Evolutionary conservation across 2,888 invertebrate genomes (phyloP).

Genomic region (Hypselothyrea guttata): DNA sequence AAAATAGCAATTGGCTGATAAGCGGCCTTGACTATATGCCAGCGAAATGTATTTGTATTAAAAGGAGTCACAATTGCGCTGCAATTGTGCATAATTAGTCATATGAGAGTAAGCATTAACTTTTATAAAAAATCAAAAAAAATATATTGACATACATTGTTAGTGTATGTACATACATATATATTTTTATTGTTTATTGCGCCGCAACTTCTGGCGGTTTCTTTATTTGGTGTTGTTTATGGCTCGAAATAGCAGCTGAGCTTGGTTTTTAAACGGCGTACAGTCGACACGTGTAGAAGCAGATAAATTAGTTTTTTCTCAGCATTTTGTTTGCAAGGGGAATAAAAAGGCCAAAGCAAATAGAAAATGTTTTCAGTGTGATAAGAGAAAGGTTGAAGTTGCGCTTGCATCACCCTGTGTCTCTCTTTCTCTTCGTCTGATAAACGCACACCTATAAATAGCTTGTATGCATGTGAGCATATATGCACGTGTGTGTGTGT

Average conservation of each 20-base stretch:
- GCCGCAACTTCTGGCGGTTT: slow-evolving; percentile 42
- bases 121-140: slow-evolving; percentile 15
- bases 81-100: slow-evolving; percentile 42
- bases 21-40: slow-evolving; percentile 46
- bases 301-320: too few species aligned
- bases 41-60: slow-evolving; percentile 18
- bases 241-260: slow-evolving; percentile 35
- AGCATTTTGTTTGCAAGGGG: too few species aligned
- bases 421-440: slow-evolving; percentile 18
- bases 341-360: too few species aligned
- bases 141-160: background rate
- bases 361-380: too few species aligned
- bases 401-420: slow-evolving; percentile 34
- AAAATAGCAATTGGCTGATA: slow-evolving; percentile 38
- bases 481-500: background rate
- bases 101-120: slow-evolving; percentile 23
- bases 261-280: slow-evolving; percentile 22
- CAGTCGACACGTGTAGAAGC: slow-evolving; percentile 18
- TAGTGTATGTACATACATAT: too few species aligned
- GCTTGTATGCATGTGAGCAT: too few species aligned
- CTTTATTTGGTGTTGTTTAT: slow-evolving; percentile 24
- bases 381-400: slow-evolving; percentile 16
- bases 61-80: slow-evolving; percentile 11
- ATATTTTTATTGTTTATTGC: slow-evolving; percentile 52
- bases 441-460: slow-evolving; percentile 18